Percentiles rank a stretch among this genome's conserved stretches.
phyloP scores from a whole-genome alignment of 2,113 vertebrate genomes.

The Glaucidium brasilianum region DNA sequence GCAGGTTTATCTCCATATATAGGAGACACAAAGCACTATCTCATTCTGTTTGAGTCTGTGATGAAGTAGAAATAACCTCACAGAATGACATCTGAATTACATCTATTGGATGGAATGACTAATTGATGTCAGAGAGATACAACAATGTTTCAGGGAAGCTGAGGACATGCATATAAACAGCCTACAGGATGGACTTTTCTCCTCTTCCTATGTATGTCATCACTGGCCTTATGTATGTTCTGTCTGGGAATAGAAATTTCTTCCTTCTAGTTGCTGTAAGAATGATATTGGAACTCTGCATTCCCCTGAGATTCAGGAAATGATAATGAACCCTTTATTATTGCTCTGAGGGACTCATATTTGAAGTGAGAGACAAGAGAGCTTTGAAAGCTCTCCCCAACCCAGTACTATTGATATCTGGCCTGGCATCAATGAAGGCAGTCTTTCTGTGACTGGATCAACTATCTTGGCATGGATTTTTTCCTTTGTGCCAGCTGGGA shows the following conservation, averaged over 20 bases:
- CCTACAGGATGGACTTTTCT: not conserved
- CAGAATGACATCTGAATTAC: not conserved
- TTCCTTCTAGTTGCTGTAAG: not conserved
- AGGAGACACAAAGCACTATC: not conserved
- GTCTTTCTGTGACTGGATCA: slow-evolving; percentile 33
- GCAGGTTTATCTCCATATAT: not conserved
- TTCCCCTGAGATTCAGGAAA: not conserved
- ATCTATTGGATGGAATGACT: not conserved
- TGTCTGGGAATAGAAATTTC: not conserved
- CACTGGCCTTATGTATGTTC: not conserved
- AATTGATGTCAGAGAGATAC: not conserved
- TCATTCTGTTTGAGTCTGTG: not conserved
- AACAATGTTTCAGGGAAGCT: not conserved
- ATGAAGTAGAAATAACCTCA: not conserved
- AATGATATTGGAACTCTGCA: not conserved
- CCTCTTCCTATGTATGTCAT: not conserved
- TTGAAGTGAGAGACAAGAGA: not conserved
- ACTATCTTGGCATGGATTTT: slow-evolving; percentile 16
- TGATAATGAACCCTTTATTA: not conserved
- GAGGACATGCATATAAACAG: not conserved
- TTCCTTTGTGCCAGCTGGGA: slow-evolving; percentile 14
- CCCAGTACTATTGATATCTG: not conserved
- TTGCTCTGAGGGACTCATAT: not conserved
- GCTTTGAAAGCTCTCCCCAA: not conserved
- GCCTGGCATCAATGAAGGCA: not conserved